A percentile compares a stretch with the other conserved stretches of the same genome.
These are phyloP conservation scores for Notarius lentiginosus DNA, from an alignment of 2,113 vertebrate species.

Conservation along the genomic window DNA sequence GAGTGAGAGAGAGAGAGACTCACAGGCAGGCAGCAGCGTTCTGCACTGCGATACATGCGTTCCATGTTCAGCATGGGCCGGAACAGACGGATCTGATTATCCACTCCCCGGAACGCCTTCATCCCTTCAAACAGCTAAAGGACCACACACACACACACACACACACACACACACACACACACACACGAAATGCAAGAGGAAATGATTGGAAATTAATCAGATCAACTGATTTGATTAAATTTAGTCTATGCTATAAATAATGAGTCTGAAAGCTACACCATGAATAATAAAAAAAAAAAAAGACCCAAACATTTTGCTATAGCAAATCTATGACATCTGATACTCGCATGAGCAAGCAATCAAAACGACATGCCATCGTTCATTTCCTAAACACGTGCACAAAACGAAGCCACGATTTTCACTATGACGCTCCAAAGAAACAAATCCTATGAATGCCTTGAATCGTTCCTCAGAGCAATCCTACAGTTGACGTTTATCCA, in stretches of 20 bases:
- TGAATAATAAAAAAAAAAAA: no score
- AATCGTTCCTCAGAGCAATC: no score
- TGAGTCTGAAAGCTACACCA: no score
- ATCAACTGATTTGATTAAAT: background rate
- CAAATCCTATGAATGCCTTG: no score
- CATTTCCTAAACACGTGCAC: no score
- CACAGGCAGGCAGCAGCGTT: conserved; percentile 82
- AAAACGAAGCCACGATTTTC: no score
- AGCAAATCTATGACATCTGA: no score
- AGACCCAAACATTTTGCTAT: no score
- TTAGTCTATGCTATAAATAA: background rate
- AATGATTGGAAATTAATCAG: background rate
- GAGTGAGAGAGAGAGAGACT: conserved; percentile 52
- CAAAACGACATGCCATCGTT: no score
- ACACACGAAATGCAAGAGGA: background rate
- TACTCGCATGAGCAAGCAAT: no score
- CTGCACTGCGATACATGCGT: conserved; percentile 79
- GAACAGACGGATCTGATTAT: conserved; percentile 82
- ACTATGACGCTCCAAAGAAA: no score
- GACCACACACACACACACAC: background rate
- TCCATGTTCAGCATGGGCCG: conserved; percentile 89
- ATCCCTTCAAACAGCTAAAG: conserved; percentile 87
- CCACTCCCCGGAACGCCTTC: conserved; percentile 83
- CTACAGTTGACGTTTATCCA: no score
- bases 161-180: background rate